Conservation (phyloP, 2,113 vertebrate genomes). For the Sturnus vulgaris region DNA sequence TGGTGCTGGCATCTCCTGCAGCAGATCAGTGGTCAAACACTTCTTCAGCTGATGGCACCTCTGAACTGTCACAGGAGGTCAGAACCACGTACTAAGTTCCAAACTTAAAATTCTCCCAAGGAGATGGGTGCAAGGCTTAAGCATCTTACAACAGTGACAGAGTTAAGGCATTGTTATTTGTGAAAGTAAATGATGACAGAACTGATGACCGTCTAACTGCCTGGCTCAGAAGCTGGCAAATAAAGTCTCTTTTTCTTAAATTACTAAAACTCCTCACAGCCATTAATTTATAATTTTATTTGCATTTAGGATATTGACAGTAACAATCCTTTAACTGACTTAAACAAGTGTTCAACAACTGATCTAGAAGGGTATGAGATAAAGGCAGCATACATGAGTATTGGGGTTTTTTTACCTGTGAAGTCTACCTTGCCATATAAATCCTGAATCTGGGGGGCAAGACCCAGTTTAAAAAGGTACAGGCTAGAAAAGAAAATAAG, state of each 20-base stretch:
- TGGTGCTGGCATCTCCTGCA: background rate
- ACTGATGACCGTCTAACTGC: background rate
- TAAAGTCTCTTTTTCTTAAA: background rate
- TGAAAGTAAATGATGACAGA: background rate
- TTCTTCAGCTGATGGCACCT: background rate
- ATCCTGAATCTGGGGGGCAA: constrained; percentile 97
- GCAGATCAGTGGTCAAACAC: background rate
- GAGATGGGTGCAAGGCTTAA: background rate
- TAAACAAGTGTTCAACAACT: background rate
- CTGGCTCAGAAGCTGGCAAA: background rate
- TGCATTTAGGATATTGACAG: background rate
- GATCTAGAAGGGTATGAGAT: background rate
- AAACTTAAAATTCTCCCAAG: background rate
- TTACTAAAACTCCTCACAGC: background rate
- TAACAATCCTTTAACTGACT: background rate
- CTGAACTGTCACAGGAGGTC: background rate
- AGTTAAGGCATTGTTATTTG: background rate
- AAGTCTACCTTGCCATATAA: constrained; percentile 98
- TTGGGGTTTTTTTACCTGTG: constrained; percentile 80
- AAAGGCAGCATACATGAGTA: background rate
- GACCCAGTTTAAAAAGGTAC: constrained; percentile 96
- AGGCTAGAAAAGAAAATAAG: constrained; percentile 74
- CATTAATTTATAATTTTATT: background rate
- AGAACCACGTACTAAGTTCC: background rate
- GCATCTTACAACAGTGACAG: background rate